phyloP scores from a whole-genome alignment of 1,140 invertebrate genomes.

The Drosophila micromelanica region DNA sequence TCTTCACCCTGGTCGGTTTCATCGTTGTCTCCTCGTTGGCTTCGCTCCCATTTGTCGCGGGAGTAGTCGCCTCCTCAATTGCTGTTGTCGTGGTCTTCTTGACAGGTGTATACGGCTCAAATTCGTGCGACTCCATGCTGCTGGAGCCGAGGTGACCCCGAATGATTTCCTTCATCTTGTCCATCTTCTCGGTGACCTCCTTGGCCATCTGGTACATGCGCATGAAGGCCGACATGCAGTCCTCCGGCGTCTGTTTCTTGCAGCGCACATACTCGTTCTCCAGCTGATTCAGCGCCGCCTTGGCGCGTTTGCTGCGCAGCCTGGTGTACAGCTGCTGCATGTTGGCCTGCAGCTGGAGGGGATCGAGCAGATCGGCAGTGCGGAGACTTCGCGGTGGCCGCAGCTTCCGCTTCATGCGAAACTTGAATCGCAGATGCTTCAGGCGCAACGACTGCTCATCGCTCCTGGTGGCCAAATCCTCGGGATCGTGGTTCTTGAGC shows the following conservation, averaged over 20 bases:
- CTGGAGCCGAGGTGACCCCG: conserved; percentile 48
- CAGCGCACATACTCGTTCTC: conserved; percentile 70
- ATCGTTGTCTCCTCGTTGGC: conserved; percentile 27
- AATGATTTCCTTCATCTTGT: conserved; percentile 78
- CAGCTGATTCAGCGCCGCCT: conserved; percentile 51
- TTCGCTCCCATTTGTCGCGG: conserved; percentile 1
- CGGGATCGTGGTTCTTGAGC: conserved; percentile 26
- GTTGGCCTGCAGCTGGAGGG: conserved; percentile 54
- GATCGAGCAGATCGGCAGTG: conserved; percentile 53
- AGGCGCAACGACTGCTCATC: conserved; percentile 42
- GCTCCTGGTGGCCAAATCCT: conserved; percentile 9
- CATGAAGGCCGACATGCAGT: conserved; percentile 75
- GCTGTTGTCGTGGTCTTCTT: conserved; percentile 15
- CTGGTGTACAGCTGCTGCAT: conserved; percentile 58
- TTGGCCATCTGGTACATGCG: conserved; percentile 75
- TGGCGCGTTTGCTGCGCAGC: conserved; percentile 64
- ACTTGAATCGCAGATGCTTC: conserved; percentile 61
- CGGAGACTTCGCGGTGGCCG: conserved; percentile 28
- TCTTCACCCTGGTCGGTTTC: conserved; percentile 57
- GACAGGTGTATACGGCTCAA: conserved; percentile 5
- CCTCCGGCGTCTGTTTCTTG: conserved; percentile 68
- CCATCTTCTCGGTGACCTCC: conserved; percentile 75
- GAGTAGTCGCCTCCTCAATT: conserved; percentile 7
- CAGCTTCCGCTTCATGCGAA: conserved; percentile 47
- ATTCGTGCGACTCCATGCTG: conserved; percentile 35